A percentile compares a stretch with the other conserved stretches of the same genome.
phyloP scores from a whole-genome alignment of 2,888 invertebrate genomes.

The Drosophila atripex region DNA sequence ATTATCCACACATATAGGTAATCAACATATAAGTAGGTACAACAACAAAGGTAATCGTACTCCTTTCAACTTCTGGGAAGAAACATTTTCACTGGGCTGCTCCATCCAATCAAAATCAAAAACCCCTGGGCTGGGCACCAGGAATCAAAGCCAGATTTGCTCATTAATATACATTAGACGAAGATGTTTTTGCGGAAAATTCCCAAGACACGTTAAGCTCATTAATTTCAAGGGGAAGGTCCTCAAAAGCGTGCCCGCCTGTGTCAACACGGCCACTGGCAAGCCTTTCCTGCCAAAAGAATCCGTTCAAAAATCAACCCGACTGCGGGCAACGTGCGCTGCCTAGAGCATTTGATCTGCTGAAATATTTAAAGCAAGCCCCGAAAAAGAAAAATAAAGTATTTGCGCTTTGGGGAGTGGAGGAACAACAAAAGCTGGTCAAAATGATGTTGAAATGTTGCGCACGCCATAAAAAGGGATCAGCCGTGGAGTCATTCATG shows the following conservation, averaged over 20 bases:
- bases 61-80: background rate
- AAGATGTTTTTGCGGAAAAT: conserved; percentile 8
- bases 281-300: conserved; percentile 11
- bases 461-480: conserved; percentile 73
- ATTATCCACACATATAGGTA: conserved; percentile 40
- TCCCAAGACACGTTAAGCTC: conserved; percentile 27
- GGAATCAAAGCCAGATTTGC: conserved; percentile 37
- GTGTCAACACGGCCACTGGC: conserved; percentile 13
- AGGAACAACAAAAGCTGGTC: conserved; percentile 1
- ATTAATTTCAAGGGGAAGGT: conserved; percentile 24
- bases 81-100: background rate
- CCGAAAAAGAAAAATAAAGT: conserved; percentile 6
- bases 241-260: background rate
- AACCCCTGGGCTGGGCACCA: background rate
- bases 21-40: too few species aligned
- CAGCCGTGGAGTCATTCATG: conserved; percentile 56
- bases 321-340: conserved; percentile 14
- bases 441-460: conserved; percentile 57
- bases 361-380: conserved; percentile 33
- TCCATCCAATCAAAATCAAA: conserved; percentile 6
- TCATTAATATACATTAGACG: conserved; percentile 36
- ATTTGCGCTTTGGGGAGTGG: background rate
- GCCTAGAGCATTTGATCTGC: conserved; percentile 17
- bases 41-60: conserved; percentile 17
- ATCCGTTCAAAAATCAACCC: background rate